Evolutionary conservation across 2,888 invertebrate species (phyloP), one percentile per base, ranked within the genome.

Genomic region (Pterostichus madidus): DNA sequence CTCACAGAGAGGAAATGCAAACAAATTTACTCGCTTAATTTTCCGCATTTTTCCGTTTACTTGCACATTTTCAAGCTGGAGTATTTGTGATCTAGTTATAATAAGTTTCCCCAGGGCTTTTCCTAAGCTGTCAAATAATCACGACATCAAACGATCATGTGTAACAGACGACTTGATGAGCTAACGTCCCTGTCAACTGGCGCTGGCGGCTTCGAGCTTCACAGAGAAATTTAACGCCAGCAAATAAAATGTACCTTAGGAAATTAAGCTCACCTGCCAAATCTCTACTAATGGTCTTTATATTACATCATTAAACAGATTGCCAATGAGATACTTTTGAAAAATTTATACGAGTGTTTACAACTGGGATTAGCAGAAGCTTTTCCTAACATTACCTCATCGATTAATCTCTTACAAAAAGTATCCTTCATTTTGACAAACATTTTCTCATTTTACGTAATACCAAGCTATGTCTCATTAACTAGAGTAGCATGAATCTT

Each of bases 31-130:
- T 17, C n/a, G 35, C 24, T 35, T 73, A 59, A 81, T 81, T 73
- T 53, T 59, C 59, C 75, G 61, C 61, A 75, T 75, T 81, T 81
- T 81, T 81, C 10, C 61, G 81, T 81, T 75, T 73, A 75, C 75
- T 81, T 81, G 49, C 73, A 61, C 75, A 71, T 75, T 61, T n/a
- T 3, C 61, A 39, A 44, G 44, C 39, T 77, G 53, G 11, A 68
- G 52, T 68, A 68, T 49, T 68, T 68, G 35, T 39, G 71, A 73
- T 80, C 71, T 80, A 80, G 80, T 80, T 80, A 80, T 73, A 80
- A 80, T 73, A 80, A 80, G 80, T 56, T 80, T 13, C 80, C 68
- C 64, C 24, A n/a, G 71, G 39, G 68, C 68, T 71, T 71, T 56
- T 39, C 68, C 68, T 64, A 44, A 71, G 68, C 68, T 71, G 68